A percentile compares a stretch with the other conserved stretches of the same genome.
phyloP scores from a whole-genome alignment of 2,888 invertebrate species.

The Xanthorhoe designata region DNA sequence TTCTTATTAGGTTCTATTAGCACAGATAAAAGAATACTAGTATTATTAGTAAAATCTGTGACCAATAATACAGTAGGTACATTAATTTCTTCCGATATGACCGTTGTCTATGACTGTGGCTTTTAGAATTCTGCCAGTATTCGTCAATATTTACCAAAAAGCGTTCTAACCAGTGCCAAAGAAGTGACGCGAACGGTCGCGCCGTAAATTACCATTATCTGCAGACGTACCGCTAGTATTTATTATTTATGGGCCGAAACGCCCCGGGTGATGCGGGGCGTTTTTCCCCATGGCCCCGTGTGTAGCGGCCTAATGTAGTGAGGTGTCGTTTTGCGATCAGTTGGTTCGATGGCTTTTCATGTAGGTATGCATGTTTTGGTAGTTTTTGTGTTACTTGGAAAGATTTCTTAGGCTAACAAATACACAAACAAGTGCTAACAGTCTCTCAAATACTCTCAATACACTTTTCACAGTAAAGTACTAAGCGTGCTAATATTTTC shows the following conservation, averaged over 20 bases:
- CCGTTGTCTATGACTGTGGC: too few relatives aligned
- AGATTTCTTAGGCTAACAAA: too few relatives aligned
- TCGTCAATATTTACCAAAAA: constrained; percentile 44
- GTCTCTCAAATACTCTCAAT: too few relatives aligned
- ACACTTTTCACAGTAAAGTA: too few relatives aligned
- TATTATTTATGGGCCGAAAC: constrained; percentile 85
- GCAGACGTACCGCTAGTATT: constrained; percentile 82
- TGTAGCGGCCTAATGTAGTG: constrained; percentile 58
- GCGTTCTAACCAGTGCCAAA: constrained; percentile 73
- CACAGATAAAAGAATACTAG: too few relatives aligned
- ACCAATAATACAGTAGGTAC: too few relatives aligned
- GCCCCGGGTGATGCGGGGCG: constrained; percentile 72
- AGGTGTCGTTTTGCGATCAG: constrained; percentile 32
- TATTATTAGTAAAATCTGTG: too few relatives aligned
- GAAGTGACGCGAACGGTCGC: constrained; percentile 78
- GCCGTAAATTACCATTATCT: constrained; percentile 86
- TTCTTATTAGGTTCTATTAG: too few relatives aligned
- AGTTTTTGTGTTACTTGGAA: background rate
- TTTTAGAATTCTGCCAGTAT: too few relatives aligned
- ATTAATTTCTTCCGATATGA: too few relatives aligned
- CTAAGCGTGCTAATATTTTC: too few relatives aligned
- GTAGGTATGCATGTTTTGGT: background rate
- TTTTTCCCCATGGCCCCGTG: constrained; percentile 69
- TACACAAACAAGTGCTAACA: too few relatives aligned
- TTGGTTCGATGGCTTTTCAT: constrained; percentile 13